Evolutionary conservation across 2,888 invertebrate species (phyloP), one percentile per base, ranked within the genome.

Genomic region (Trypoxylon attenuatum): DNA sequence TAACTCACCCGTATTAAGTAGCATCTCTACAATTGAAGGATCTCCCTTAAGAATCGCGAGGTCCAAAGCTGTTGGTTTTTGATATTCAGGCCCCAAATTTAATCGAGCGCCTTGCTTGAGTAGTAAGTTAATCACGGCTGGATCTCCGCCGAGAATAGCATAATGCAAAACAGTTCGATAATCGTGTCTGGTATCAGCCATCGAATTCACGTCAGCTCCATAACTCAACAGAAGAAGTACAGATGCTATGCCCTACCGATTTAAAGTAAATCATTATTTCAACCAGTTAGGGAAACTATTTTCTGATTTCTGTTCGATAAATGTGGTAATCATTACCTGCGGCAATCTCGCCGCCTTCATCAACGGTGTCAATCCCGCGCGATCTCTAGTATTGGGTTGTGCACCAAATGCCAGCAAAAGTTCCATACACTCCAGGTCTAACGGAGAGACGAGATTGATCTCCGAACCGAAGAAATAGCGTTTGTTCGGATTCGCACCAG

Each of bases 381-480:
- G 89, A 82, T 96, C 96, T 54, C 94, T 89, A 19, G 94, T 93
- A 86, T 97, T 95, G 39, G 97, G 94, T 84, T 95, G 91, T 1
- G 97, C 97, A 1, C 96, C 97, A 82, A 94, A 94, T 15, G 92
- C 92, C 57, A 97, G 89, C 67, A 97, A 88, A 71, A 97, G 88
- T 82, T 95, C 93, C 85, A 97, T 85, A 81, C 94, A 96, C 74
- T 94, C 93, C 50, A 94, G 89, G 79, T 96, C 94, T 67, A 92
- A 86, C 5, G 91, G 89, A 0, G 93, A 94, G 2, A 96, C 92
- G 81, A 96, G 89, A 87, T 96, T 96, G 80, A 97, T 95, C 88
- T 97, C 96, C 0, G 95, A 91, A 3, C 96, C 96, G 85, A 96
- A 94, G 88, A 96, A 96, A 87, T 96, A 96, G n/a, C 94, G 90